A percentile compares a stretch with the other conserved stretches of the same genome.
Evolutionary conservation across 2,797 vertebrate genomes (phyloP).

Genomic region (Syngnathus rostellatus): DNA sequence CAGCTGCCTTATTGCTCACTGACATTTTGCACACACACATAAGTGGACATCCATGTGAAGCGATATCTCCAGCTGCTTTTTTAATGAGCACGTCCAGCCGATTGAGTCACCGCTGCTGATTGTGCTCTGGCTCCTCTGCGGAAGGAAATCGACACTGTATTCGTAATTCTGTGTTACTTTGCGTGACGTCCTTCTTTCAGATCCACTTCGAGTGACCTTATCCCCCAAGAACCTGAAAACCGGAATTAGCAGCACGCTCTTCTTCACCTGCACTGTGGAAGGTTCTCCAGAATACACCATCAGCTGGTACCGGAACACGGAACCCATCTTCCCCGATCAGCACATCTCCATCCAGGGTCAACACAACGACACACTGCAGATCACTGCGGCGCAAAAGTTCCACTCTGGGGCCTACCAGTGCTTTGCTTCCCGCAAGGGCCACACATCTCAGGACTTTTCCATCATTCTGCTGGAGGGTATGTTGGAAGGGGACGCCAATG

Average conservation of each 20-base stretch:
- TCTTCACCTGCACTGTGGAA: constrained; percentile 88
- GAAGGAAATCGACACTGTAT: constrained; percentile 21
- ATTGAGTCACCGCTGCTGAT: constrained; percentile 55
- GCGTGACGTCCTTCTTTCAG: constrained; percentile 49
- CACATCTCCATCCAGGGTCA: constrained; percentile 94
- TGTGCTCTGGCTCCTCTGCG: constrained; percentile 20
- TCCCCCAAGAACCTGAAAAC: constrained; percentile 98
- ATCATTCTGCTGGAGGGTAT: constrained; percentile 90
- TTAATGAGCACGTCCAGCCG: constrained; percentile 64
- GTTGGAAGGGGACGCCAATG: constrained; percentile 10
- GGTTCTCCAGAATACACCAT: constrained; percentile 88
- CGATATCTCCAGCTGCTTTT: constrained; percentile 70
- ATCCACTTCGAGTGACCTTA: constrained; percentile 90
- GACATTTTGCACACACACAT: constrained; percentile 64
- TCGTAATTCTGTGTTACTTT: constrained; percentile 8
- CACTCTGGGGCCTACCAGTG: constrained; percentile 97
- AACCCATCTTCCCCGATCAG: constrained; percentile 79
- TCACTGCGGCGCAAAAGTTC: constrained; percentile 91
- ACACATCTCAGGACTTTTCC: constrained; percentile 95
- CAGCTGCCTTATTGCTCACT: constrained; percentile 68
- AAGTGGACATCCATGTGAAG: constrained; percentile 64
- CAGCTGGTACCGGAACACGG: constrained; percentile 94
- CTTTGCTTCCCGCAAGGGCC: constrained; percentile 88
- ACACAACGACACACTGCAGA: constrained; percentile 95
- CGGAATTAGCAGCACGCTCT: constrained; percentile 94